A percentile compares a stretch with the other conserved stretches of the same genome.
Evolutionary conservation across 2,888 invertebrate genomes (phyloP).

Genomic region (Sphinx pinastri): DNA sequence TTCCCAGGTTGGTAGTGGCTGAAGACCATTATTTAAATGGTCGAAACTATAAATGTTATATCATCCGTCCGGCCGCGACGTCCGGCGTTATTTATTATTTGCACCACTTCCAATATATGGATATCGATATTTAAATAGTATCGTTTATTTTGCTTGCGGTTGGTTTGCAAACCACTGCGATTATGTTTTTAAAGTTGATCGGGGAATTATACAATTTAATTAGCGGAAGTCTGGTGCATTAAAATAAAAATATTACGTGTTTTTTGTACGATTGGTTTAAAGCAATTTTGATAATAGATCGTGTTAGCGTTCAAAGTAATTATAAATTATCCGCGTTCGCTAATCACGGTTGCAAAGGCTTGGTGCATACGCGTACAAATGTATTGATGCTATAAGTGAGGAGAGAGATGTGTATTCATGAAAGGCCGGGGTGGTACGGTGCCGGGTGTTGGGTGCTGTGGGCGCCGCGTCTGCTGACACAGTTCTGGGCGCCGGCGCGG

Average conservation of each 20-base stretch:
- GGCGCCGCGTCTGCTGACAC: conserved; percentile 76
- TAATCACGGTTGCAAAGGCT: conserved; percentile 51
- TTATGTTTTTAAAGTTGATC: background rate
- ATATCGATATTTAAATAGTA: background rate
- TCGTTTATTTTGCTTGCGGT: background rate
- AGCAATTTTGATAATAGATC: too few relatives aligned
- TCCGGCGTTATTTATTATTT: conserved; percentile 11
- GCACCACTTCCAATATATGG: conserved; percentile 9
- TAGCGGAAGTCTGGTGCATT: background rate
- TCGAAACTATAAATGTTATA: background rate
- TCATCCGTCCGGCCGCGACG: background rate
- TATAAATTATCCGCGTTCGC: conserved; percentile 38
- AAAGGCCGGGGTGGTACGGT: conserved; percentile 59
- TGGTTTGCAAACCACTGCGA: background rate
- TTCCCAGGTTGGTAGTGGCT: too few relatives aligned
- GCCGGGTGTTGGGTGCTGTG: conserved; percentile 54
- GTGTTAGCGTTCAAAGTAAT: background rate
- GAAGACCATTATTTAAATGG: background rate
- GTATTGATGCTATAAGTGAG: conserved; percentile 71
- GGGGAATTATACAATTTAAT: too few relatives aligned
- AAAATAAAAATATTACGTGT: too few relatives aligned
- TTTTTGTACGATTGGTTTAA: too few relatives aligned
- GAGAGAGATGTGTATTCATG: conserved; percentile 65
- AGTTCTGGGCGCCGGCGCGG: conserved; percentile 83
- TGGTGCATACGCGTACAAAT: conserved; percentile 58